Conservation (phyloP, 1,140 invertebrate species). For the Pteromalus puparum region DNA sequence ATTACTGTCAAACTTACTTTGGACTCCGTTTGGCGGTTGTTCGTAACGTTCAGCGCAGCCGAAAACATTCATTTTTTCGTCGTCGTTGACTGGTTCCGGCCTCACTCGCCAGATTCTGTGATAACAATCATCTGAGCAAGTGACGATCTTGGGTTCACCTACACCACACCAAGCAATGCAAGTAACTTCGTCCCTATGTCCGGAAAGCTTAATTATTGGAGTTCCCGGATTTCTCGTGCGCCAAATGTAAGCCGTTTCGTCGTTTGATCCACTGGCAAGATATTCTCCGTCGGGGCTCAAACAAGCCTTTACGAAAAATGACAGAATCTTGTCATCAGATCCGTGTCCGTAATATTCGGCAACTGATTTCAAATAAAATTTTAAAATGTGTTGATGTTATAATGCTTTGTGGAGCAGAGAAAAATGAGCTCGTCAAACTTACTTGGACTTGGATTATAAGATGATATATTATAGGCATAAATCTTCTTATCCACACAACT, state of each 20-base stretch:
- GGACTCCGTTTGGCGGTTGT: not conserved
- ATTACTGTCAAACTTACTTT: not conserved
- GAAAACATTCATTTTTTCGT: constrained; percentile 71
- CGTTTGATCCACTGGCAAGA: constrained; percentile 89
- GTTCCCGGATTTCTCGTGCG: constrained; percentile 78
- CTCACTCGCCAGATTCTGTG: constrained; percentile 86
- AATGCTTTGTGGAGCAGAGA: constrained; percentile 21
- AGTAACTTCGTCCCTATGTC: constrained; percentile 89
- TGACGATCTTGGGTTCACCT: constrained; percentile 80
- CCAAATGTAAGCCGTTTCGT: constrained; percentile 91
- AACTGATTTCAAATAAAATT: constrained; percentile 60
- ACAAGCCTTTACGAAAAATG: constrained; percentile 89
- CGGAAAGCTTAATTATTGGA: constrained; percentile 82
- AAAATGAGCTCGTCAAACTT: constrained; percentile 49
- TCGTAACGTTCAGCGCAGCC: constrained; percentile 75
- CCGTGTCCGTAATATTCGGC: constrained; percentile 80
- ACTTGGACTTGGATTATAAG: constrained; percentile 81
- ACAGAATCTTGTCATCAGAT: constrained; percentile 73
- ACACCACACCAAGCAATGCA: constrained; percentile 85
- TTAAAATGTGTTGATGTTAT: constrained; percentile 14
- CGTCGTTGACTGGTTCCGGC: constrained; percentile 74
- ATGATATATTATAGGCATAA: constrained; percentile 88
- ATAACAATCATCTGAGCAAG: constrained; percentile 86
- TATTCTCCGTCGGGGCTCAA: constrained; percentile 88
- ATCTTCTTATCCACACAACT: constrained; percentile 91